These are phyloP conservation scores for Podilymbus podiceps DNA, from an alignment of 2,113 vertebrate genomes.

Conservation along the genomic window DNA sequence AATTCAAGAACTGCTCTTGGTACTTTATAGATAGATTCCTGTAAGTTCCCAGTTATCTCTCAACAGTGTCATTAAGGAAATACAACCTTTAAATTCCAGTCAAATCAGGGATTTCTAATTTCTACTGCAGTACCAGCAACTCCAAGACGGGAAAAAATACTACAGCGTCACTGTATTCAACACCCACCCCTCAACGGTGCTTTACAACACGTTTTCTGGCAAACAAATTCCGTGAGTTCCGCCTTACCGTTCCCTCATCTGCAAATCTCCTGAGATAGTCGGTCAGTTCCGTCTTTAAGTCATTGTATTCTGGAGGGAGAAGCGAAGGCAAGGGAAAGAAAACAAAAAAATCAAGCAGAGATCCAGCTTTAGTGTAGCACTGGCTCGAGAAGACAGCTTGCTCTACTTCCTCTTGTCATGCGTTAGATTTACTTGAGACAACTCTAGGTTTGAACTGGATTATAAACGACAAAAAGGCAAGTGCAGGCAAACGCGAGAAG, in stretches of 20 bases:
- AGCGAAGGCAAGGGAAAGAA: not conserved
- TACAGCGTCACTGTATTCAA: not conserved
- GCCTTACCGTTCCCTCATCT: conserved; percentile 91
- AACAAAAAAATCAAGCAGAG: not conserved
- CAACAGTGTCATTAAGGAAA: not conserved
- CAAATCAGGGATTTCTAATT: not conserved
- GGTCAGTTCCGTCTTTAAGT: conserved; percentile 86
- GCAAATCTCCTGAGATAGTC: conserved; percentile 88
- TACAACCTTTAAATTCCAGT: not conserved
- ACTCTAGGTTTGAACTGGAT: not conserved
- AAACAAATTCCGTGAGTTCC: not conserved
- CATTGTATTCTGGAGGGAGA: conserved; percentile 83
- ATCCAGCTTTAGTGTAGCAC: not conserved
- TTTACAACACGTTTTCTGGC: not conserved
- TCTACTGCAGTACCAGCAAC: not conserved
- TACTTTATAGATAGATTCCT: not conserved
- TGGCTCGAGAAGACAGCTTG: not conserved
- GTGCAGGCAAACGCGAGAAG: not conserved
- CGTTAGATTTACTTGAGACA: not conserved
- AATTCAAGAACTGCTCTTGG: not conserved
- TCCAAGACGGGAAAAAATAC: not conserved
- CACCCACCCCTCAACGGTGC: not conserved
- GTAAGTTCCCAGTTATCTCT: not conserved
- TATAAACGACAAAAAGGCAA: not conserved
- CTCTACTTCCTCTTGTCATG: not conserved